These are phyloP conservation scores for Leptopilina myrica DNA, from an alignment of 2,888 invertebrate genomes.

Conservation along the genomic window DNA sequence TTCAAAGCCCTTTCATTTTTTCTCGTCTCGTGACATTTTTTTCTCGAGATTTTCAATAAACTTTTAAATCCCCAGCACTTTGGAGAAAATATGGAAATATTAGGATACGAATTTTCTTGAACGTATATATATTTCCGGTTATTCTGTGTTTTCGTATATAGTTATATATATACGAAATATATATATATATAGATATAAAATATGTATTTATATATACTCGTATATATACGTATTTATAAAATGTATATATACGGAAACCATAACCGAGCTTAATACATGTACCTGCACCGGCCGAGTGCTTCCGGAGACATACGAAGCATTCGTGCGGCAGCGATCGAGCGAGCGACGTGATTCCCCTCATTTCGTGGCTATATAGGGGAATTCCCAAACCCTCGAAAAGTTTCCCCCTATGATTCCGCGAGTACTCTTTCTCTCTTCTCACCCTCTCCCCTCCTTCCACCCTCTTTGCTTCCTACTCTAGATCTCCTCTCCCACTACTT, in stretches of 20 bases:
- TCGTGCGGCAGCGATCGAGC: constrained; percentile 56
- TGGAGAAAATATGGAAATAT: constrained; percentile 19
- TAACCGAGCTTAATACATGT: constrained; percentile 35
- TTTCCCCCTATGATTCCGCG: constrained; percentile 29
- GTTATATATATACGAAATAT: neutral
- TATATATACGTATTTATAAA: constrained; percentile 17
- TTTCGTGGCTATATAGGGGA: constrained; percentile 29
- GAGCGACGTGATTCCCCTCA: constrained; percentile 57
- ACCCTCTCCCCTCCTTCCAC: neutral
- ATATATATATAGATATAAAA: neutral
- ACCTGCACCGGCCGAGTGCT: constrained; percentile 51
- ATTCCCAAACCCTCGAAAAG: constrained; percentile 27
- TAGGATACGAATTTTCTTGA: constrained; percentile 13
- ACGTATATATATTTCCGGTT: constrained; percentile 21
- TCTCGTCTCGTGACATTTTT: neutral
- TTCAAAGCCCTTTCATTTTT: constrained; percentile 10
- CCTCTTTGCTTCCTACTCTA: constrained; percentile 27
- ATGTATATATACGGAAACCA: constrained; percentile 24
- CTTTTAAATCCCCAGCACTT: constrained; percentile 11
- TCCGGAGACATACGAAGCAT: constrained; percentile 60
- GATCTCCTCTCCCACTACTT: neutral
- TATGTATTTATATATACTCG: neutral
- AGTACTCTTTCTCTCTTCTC: constrained; percentile 38
- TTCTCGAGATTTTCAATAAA: constrained; percentile 19
- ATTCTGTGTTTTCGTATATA: neutral